These are phyloP conservation scores for Aleiodes leptofemur DNA, from an alignment of 2,888 invertebrate species.

Conservation along the genomic window DNA sequence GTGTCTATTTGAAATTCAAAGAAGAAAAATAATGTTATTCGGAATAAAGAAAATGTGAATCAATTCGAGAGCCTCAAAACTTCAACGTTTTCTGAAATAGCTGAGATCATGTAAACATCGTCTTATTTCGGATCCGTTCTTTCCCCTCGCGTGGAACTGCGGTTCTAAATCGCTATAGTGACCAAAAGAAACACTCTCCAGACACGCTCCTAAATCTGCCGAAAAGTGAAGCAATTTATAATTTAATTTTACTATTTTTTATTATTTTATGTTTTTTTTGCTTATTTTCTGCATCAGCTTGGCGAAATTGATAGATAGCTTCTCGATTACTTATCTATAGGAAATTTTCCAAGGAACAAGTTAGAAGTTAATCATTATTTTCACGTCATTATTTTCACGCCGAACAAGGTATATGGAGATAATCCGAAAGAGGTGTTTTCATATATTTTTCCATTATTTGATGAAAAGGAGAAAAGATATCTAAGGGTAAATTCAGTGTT, in stretches of 20 bases:
- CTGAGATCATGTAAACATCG: slow-evolving; percentile 68
- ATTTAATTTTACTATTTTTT: slow-evolving; percentile 1
- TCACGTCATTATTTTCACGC: too few species aligned
- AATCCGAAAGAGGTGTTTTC: too few species aligned
- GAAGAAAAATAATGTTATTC: slow-evolving; percentile 46
- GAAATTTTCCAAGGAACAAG: too few species aligned
- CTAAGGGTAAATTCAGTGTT: not conserved
- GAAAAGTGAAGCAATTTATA: slow-evolving; percentile 8
- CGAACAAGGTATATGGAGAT: too few species aligned
- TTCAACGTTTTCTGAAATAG: slow-evolving; percentile 68
- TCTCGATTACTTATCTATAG: too few species aligned
- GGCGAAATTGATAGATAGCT: too few species aligned
- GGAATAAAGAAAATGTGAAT: slow-evolving; percentile 59
- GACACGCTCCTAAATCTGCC: slow-evolving; percentile 53
- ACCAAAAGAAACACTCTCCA: slow-evolving; percentile 70
- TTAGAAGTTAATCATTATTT: too few species aligned
- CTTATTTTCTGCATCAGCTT: too few species aligned
- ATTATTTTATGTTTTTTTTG: not conserved
- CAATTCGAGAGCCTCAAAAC: slow-evolving; percentile 47
- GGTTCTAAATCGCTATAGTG: slow-evolving; percentile 52
- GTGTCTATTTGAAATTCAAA: slow-evolving; percentile 11
- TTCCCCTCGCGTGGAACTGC: slow-evolving; percentile 54
- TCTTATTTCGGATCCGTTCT: slow-evolving; percentile 67
- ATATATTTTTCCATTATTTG: not conserved
- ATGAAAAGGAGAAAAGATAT: not conserved